Conservation (phyloP, 2,888 invertebrate species). For the Eilema sororculum region DNA sequence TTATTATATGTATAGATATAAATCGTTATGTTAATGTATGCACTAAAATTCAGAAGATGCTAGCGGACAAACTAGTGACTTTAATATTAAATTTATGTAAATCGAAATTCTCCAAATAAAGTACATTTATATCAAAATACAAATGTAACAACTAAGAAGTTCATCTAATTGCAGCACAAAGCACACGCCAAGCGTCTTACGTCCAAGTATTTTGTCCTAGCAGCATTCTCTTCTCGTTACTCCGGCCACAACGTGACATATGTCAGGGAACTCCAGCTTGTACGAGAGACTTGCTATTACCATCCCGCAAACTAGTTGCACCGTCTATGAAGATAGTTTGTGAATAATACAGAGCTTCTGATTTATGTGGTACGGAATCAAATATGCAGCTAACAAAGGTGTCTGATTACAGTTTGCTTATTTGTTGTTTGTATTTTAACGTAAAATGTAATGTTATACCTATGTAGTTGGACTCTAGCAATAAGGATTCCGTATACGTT, state of each 20-base stretch:
- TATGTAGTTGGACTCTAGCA: not conserved
- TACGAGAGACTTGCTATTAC: conserved; percentile 45
- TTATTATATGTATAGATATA: too few species aligned
- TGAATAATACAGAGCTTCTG: conserved; percentile 46
- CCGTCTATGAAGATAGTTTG: conserved; percentile 47
- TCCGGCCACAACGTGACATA: conserved; percentile 52
- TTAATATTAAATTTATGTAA: too few species aligned
- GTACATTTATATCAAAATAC: not conserved
- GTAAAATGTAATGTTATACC: not conserved
- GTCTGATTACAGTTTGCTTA: conserved; percentile 16
- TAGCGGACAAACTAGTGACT: too few species aligned
- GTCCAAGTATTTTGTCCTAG: conserved; percentile 57
- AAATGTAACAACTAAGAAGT: conserved; percentile 27
- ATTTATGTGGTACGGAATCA: conserved; percentile 48
- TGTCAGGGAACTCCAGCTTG: conserved; percentile 59
- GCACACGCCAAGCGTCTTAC: conserved; percentile 36
- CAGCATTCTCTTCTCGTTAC: conserved; percentile 65
- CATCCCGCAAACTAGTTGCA: conserved; percentile 49
- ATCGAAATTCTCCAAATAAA: not conserved
- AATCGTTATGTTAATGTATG: not conserved
- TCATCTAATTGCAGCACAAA: conserved; percentile 33
- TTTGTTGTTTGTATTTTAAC: conserved; percentile 13
- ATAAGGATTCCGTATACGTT: too few species aligned
- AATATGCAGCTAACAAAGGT: conserved; percentile 37
- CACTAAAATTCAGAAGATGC: too few species aligned